Evolutionary conservation across 2,113 vertebrate species (phyloP), one percentile per base, ranked within the genome.

Genomic region (Trochalopteron elliotii): DNA sequence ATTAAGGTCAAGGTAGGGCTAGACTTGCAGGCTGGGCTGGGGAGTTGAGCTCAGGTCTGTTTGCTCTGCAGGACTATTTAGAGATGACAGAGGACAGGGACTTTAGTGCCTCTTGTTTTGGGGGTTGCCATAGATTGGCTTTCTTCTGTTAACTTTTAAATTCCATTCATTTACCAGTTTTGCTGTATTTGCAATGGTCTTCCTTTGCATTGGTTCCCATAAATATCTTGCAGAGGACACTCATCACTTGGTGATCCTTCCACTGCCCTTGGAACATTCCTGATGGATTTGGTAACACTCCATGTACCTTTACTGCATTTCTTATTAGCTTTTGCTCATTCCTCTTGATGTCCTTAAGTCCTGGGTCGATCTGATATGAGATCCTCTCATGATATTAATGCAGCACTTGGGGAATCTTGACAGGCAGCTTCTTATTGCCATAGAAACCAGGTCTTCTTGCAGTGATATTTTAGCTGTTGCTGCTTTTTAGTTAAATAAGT

Each of bases 1-100:
- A 92, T 92, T 96, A 86, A 93, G 96, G 96, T 95, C 95, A 92
- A 93, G 88, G 90, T 68, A 94, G 82, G 61, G 86, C 20, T 44
- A 78, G 75, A 44, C 37, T 80, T 64, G 8, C 20, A 31, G 57
- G 33, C 78, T 56, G 89, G 30, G 45, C n/a, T 72, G 79, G 67
- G 19, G 64, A 44, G 63, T 9, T 35, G 53, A 64, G 74, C 53
- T 78, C 35, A 12, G 61, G 24, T 71, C 44, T 84, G 0, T 84
- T 53, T 40, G 55, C 59, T 74, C 23, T 25, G 61, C 40, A 37
- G 81, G 40, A 7, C 42, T 80, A 0, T 23, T 56, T 42, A 63
- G 75, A 60, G 67, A 31, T 22, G 39, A 11, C 57, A 50, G 22
- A 78, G 49, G 7, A 40, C 37, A 85, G 50, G 53, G 55, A 14